Conservation (phyloP, 2,888 invertebrate species). For the Dugesia japonica region DNA sequence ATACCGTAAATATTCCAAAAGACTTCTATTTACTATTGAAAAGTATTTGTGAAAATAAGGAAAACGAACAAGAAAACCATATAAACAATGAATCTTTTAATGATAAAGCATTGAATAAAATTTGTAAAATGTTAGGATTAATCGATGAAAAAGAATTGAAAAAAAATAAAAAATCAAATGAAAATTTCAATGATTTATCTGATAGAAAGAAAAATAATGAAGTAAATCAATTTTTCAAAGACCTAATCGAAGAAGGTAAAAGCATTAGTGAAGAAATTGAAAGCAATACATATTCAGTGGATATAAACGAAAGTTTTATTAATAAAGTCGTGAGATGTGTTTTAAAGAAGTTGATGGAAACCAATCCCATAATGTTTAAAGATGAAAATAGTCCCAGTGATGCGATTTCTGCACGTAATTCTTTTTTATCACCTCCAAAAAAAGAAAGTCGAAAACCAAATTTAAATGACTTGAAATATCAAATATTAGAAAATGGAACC, state of each 20-base stretch:
- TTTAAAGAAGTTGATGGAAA: not conserved
- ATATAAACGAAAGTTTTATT: not conserved
- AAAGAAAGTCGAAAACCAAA: not conserved
- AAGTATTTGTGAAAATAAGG: not conserved
- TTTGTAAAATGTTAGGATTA: slow-evolving; percentile 2
- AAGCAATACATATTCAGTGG: not conserved
- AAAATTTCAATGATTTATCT: not conserved
- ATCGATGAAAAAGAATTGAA: not conserved
- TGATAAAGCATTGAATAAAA: not conserved
- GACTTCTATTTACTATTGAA: not conserved
- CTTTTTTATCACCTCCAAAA: not conserved
- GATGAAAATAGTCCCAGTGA: too few species aligned
- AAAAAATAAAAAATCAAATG: not conserved
- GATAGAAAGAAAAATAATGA: not conserved
- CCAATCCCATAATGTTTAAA: not conserved
- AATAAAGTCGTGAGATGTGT: not conserved
- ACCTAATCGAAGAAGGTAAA: not conserved
- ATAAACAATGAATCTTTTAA: not conserved
- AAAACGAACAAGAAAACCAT: not conserved
- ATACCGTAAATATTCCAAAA: not conserved
- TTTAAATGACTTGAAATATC: not conserved
- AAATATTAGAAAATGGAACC: not conserved
- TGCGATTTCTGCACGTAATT: not conserved
- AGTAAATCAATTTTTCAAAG: not conserved
- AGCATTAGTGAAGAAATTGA: not conserved